Conservation (phyloP, 2,888 invertebrate species). For the Brachylomia viminalis region DNA sequence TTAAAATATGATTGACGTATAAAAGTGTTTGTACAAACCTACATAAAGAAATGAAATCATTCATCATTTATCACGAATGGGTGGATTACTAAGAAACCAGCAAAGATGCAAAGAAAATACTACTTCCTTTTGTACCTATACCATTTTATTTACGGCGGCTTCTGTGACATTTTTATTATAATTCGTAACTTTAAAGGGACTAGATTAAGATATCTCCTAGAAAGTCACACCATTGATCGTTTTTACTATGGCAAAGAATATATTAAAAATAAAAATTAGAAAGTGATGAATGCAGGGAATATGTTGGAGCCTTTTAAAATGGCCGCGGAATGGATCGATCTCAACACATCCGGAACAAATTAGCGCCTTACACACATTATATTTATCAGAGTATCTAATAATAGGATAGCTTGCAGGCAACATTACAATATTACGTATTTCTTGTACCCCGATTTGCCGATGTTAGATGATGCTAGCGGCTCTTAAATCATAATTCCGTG, state of each 20-base stretch:
- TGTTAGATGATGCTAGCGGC: constrained; percentile 4
- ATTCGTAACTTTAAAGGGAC: too few species aligned
- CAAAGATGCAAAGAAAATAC: background rate
- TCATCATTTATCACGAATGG: too few species aligned
- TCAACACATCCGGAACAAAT: constrained; percentile 61
- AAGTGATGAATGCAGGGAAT: constrained; percentile 29
- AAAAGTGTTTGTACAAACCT: too few species aligned
- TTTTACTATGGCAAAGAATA: background rate
- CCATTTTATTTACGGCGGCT: background rate
- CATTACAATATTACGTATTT: constrained; percentile 49
- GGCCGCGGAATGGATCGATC: constrained; percentile 38
- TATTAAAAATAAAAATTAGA: background rate
- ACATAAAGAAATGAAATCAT: too few species aligned
- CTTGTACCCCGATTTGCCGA: constrained; percentile 44
- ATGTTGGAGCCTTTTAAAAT: constrained; percentile 41
- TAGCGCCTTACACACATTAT: constrained; percentile 60
- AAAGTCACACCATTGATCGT: background rate
- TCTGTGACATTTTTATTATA: background rate
- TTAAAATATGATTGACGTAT: too few species aligned
- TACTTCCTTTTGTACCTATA: background rate
- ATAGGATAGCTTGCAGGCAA: constrained; percentile 58
- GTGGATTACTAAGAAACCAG: background rate
- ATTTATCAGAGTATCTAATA: constrained; percentile 63
- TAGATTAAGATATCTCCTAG: background rate
- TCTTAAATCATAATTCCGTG: constrained; percentile 11